Evolutionary conservation across 1,140 invertebrate genomes (phyloP), one percentile per base, ranked within the genome.

Genomic region (Hypsibius dujardini): DNA sequence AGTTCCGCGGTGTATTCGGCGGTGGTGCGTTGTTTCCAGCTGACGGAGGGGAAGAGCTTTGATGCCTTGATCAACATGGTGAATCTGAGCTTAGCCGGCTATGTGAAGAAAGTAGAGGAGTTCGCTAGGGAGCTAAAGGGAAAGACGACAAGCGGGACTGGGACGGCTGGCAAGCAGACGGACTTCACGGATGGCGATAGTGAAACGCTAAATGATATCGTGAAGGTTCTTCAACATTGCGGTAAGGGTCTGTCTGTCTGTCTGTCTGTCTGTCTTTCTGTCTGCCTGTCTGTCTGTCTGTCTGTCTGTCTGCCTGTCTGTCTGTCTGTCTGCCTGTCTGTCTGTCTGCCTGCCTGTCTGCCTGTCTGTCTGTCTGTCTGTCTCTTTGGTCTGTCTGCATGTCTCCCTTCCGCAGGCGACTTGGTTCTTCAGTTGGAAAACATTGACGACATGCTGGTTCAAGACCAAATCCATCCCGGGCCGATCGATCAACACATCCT

Each of bases 201-300:
- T 12, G 62, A 67, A 7, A 12, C 3, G 12, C 42, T 12, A 3
- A 67, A 67, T 42, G 62, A 67, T 42, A 0, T 67, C 3, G 12
- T 67, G 12, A 67, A 67, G 42, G 62, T 67, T 3, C 62, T 67
- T 45, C 62, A 15, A 42, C 62, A 67, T 67, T 67, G 7, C 62
- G 62, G 62, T 67, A 56, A 0, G 50, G 28, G 28, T 28, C 28
- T 28, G 28, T 28, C 28, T 28, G 28, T 28, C 28, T 28, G 28
- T 28, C 28, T 28, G 28, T 28, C 28, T 28, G 28, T 28, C 28
- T n/a, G n/a, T 28, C 28, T 28, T 28, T 28, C 28, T 28, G 28
- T 28, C 28, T 28, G 28, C 0, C 28, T 28, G 28, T 28, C 28
- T 28, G 28, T 28, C 28, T 28, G 28, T 28, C 28, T 28, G 28